phyloP scores from a whole-genome alignment of 53 echinoderm and acorn worm species.

The Paracentrotus lividus region DNA sequence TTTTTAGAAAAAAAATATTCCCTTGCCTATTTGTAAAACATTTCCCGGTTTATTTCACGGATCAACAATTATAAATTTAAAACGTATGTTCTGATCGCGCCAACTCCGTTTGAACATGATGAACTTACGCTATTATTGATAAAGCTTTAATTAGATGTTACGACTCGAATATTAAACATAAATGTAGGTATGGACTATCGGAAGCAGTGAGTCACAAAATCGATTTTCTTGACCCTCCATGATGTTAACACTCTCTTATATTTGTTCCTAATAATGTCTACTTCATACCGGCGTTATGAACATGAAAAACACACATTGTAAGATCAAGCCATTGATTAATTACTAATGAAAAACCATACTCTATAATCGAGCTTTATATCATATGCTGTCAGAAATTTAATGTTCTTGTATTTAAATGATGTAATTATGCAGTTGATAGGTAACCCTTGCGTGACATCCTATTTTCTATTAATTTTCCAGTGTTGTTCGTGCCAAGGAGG shows the following conservation, averaged over 20 bases:
- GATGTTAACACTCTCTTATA: neutral
- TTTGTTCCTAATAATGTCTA: neutral
- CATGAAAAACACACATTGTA: slow-evolving; percentile 31
- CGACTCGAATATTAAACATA: too few species aligned
- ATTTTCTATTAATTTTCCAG: neutral
- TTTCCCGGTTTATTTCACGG: too few species aligned
- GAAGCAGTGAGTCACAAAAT: too few species aligned
- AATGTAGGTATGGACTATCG: too few species aligned
- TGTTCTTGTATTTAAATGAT: neutral
- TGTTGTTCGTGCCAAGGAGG: neutral
- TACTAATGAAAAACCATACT: slow-evolving; percentile 2
- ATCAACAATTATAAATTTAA: too few species aligned
- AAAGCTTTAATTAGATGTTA: too few species aligned
- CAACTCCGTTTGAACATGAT: too few species aligned
- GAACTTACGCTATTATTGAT: too few species aligned
- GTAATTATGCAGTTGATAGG: neutral
- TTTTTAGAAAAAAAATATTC: too few species aligned
- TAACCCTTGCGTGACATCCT: neutral
- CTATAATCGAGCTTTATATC: neutral
- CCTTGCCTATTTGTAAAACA: too few species aligned
- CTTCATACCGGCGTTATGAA: neutral
- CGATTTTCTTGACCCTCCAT: neutral
- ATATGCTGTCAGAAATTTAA: neutral
- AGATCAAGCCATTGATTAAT: neutral
- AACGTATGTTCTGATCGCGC: too few species aligned